Conservation (phyloP, 2,113 vertebrate species). For the Chaetodon trifascialis region DNA sequence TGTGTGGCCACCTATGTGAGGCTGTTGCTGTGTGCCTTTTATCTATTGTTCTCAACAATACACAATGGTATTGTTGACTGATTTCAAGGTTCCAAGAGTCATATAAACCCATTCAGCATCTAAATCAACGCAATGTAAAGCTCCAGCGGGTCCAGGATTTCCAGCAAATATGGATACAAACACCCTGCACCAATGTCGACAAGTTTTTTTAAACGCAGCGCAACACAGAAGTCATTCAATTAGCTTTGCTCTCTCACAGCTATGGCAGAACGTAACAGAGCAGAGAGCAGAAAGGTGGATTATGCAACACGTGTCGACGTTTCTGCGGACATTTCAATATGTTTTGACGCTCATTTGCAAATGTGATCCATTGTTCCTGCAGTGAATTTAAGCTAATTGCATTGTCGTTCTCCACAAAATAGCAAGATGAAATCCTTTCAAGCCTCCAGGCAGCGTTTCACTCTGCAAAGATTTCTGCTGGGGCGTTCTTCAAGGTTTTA, state of each 20-base stretch:
- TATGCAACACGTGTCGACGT: neutral
- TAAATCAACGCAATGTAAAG: neutral
- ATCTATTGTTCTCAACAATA: slow-evolving; percentile 17
- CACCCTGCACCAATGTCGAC: neutral
- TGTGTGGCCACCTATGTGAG: neutral
- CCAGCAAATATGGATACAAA: neutral
- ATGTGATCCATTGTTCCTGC: neutral
- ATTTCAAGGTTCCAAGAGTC: slow-evolving; percentile 1
- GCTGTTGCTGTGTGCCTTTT: neutral
- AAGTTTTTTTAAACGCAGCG: too few relatives aligned
- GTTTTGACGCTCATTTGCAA: neutral
- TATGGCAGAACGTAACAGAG: neutral
- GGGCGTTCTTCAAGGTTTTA: neutral
- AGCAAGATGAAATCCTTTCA: neutral
- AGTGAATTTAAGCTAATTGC: neutral
- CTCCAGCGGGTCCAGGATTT: neutral
- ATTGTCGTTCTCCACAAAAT: neutral
- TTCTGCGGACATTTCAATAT: neutral
- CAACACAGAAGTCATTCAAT: too few relatives aligned
- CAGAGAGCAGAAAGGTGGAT: neutral
- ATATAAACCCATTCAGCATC: neutral
- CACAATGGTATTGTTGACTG: neutral
- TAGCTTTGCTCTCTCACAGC: neutral
- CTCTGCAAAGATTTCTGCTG: neutral
- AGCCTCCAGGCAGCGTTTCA: neutral